Evolutionary conservation across 2,797 vertebrate genomes (phyloP), one percentile per base, ranked within the genome.

Genomic region (Pseudomugil gertrudae): DNA sequence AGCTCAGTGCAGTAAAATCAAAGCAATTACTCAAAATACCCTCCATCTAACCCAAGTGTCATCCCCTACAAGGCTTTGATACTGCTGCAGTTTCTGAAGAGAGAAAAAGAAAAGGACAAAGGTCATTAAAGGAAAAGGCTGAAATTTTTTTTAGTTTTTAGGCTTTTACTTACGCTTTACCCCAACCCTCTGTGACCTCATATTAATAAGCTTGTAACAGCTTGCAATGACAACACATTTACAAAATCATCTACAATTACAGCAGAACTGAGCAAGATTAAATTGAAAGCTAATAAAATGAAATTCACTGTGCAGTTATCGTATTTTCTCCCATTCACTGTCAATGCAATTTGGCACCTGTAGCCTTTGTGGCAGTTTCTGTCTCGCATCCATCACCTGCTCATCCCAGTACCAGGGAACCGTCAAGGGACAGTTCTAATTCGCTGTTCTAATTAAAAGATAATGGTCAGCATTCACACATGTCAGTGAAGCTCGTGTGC

Each of bases 391-490:
- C 81, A 88, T 90, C 83, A 84, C 66, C 36, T 76, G 61, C 73
- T 85, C 80, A 74, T 89, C 62, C 57, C 66, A 45, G 35, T 84
- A 77, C 73, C 32, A 43, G 61, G 70, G 53, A 85, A 78, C 63
- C 79, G 78, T 84, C 80, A 57, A 77, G 80, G 74, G 79, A 85
- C 59, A 35, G 71, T 64, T 79, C 70, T 84, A 86, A 90, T 87
- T 84, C 59, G 40, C 72, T 60, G 36, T 55, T 78, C 69, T 89
- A 91, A 89, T 92, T 90, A 90, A 91, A 90, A 91, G 89, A 89
- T 91, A 92, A 91, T 87, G 86, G 83, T 89, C 83, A 86, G 74
- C 66, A 75, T 84, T 80, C 62, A 75, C 77, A 80, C 58, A 80
- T 68, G 77, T 85, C 82, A 80, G 32, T 63, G 83, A 70, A 75